Percentiles rank a stretch among this genome's conserved stretches.
Evolutionary conservation across 2,888 invertebrate genomes (phyloP).

Genomic region (Cheilosia soror): DNA sequence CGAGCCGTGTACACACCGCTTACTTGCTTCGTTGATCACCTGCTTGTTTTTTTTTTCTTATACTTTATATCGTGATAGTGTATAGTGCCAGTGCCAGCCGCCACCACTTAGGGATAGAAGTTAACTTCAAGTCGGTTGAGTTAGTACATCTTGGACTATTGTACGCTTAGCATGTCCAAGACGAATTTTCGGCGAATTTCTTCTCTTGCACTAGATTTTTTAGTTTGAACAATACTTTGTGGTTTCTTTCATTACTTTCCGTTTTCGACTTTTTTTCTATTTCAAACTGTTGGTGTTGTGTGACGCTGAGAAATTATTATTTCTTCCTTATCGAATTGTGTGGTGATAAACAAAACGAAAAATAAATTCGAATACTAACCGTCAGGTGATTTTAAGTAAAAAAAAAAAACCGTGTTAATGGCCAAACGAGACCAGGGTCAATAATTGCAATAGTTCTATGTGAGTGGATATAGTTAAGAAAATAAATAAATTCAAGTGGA

Average conservation of each 20-base stretch:
- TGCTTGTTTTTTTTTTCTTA: constrained; percentile 18
- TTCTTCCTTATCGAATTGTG: constrained; percentile 34
- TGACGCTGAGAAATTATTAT: constrained; percentile 10
- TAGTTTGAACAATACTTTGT: constrained; percentile 20
- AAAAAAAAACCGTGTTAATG: constrained; percentile 52
- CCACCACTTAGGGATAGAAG: constrained; percentile 73
- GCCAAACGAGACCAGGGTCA: constrained; percentile 73
- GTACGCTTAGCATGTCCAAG: constrained; percentile 75
- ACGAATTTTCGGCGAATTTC: constrained; percentile 58
- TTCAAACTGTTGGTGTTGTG: neutral
- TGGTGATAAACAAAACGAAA: constrained; percentile 14
- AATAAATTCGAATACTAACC: constrained; percentile 17
- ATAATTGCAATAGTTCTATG: constrained; percentile 45
- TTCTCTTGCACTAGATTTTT: constrained; percentile 29
- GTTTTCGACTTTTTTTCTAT: constrained; percentile 8
- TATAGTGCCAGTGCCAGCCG: constrained; percentile 8
- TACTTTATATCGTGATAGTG: constrained; percentile 49
- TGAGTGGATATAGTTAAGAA: constrained; percentile 11
- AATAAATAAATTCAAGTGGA: constrained; percentile 30
- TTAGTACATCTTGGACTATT: constrained; percentile 75
- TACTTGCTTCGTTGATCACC: constrained; percentile 64
- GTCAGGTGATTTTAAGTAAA: neutral
- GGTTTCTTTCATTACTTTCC: constrained; percentile 3
- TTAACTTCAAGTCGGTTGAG: constrained; percentile 68
- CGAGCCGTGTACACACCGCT: constrained; percentile 55